Evolutionary conservation across 2,888 invertebrate species (phyloP), one percentile per base, ranked within the genome.

Genomic region (Drosophila sordidapex): DNA sequence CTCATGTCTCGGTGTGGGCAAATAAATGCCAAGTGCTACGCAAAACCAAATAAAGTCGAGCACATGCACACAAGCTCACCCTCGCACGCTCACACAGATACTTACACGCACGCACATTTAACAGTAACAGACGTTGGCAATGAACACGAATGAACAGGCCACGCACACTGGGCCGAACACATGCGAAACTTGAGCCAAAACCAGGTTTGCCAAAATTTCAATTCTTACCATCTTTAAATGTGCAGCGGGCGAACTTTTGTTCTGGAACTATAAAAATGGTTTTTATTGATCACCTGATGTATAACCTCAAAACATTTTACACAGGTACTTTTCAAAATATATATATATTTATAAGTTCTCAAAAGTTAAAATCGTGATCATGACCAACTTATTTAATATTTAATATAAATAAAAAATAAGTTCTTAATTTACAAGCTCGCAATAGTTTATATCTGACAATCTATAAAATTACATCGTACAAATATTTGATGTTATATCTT

Each of bases 11-110:
- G 72, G 82, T 84, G 84, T 83, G 88, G 87, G 81, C 88, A 87
- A 87, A 86, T 89, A 89, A 87, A 87, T 88, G 86, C 88, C 86
- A 89, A 90, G 86, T 83, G 88, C 83, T 89, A 87, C 86, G 90
- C 88, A 87, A 79, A 86, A 89, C 90, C 88, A 89, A 89, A 86
- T 86, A 86, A 86, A 84, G 88, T 86, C 89, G 85, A 86, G 85
- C 87, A 82, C 82, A 87, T 56, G 67, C 85, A 89, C 81, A 81
- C 74, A 56, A 38, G 65, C 65, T 25, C 53, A 38, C 7, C 36
- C 54, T 4, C 54, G 4, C 18, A 27, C 36, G 4, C 36, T 7
- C 54, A 43, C 48, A 31, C 72, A 71, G 52, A 71, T 52, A 46
- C 76, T 70, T 73, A 72, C 79, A 77, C 75, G 70, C 89, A 87